Base-by-base conservation (phyloP, 2,888 invertebrate genomes). In the Cheilosia pagana region DNA sequence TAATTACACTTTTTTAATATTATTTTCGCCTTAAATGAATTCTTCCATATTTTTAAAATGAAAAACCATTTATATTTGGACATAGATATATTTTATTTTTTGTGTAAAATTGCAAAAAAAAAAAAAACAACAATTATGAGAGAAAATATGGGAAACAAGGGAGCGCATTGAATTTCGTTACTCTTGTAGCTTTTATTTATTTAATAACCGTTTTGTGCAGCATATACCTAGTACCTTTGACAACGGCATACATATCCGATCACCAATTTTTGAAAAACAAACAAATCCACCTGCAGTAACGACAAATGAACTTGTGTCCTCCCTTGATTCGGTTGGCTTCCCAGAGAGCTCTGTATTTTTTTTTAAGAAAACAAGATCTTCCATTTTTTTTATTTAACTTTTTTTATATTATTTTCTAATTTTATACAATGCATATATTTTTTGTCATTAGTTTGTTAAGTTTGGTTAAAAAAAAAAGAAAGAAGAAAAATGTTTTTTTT, bases 371-470 rank as follows among this genome's bases (percentile, higher is more conserved):
- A 77, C 76, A 62, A 52, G 78, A 68, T 67, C 68, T 79, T 83
- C 78, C 78, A 78, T 78, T 78, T 72, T 77, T 60, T 55, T 83
- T 50, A 21, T 48, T 52, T 63, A 55, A 45, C 31, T 72, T 50
- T 68, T 10, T 39, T 14, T 28, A 8, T 28, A 7, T 28, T 63
- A 53, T 63, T 31, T 52, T 81, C 50, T 53, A 23, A 21, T 45
- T 67, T 63, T 28, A 70, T 39, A 50, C 48, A 62, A 41, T 72
- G 59, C 71, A 79, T 79, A 76, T 45, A 45, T 63, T 63, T 68
- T 79, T 68, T 79, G 78, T 79, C 78, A 79, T 71, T 79, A 79
- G 78, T 72, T 77, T 79, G 78, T 72, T 79, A 79, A 79, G 78
- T 79, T 79, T 79, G 55, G 63, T 70, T 55, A 70, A 60, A 35